These are phyloP conservation scores for Psittacus erithacus DNA, from an alignment of 2,113 vertebrate genomes.

Conservation along the genomic window DNA sequence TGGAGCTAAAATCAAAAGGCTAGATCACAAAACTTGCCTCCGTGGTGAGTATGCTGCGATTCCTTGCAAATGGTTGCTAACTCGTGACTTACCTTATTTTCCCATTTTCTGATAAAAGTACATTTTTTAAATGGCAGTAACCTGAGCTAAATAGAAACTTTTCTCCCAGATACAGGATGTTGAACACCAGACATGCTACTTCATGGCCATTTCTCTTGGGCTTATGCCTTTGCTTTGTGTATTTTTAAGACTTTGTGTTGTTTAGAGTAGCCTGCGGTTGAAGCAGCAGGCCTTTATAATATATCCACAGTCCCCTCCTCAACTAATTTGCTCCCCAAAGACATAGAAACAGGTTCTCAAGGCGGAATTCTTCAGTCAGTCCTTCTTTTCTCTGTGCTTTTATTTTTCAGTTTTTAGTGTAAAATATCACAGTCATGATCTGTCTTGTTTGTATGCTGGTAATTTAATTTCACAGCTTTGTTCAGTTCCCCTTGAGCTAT, in stretches of 20 bases:
- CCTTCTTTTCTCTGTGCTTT: constrained; percentile 22
- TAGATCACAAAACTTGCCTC: not conserved
- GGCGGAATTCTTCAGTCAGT: not conserved
- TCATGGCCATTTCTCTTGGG: not conserved
- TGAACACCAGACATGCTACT: not conserved
- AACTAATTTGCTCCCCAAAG: not conserved
- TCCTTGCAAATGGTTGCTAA: not conserved
- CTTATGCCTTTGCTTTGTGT: not conserved
- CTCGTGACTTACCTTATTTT: not conserved
- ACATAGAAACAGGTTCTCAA: not conserved
- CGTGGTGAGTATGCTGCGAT: not conserved
- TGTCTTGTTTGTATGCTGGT: not conserved
- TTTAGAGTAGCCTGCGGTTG: not conserved
- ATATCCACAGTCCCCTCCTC: not conserved
- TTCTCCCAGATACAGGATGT: not conserved
- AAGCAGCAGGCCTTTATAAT: not conserved
- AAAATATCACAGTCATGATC: constrained; percentile 4
- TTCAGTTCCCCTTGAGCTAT: not conserved
- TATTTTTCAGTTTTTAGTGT: constrained; percentile 14
- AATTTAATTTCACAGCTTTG: constrained; percentile 40
- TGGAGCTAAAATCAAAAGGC: not conserved
- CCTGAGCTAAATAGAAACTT: not conserved
- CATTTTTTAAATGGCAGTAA: not conserved
- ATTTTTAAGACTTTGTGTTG: not conserved
- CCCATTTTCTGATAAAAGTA: not conserved